These are phyloP conservation scores for Pampus argenteus DNA, from an alignment of 2,797 vertebrate species.

Conservation along the genomic window DNA sequence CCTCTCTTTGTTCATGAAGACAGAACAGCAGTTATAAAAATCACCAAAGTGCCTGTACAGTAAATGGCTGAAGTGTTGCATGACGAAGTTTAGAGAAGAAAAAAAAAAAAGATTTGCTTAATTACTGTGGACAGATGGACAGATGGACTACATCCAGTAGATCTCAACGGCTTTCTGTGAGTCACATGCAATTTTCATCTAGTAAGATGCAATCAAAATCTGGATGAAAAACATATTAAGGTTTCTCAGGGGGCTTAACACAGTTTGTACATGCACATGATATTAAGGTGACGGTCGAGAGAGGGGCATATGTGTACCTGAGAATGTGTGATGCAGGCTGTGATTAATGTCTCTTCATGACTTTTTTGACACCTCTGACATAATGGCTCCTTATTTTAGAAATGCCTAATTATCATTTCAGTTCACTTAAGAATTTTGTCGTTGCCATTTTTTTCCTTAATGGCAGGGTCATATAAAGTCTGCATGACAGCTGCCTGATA, in stretches of 20 bases:
- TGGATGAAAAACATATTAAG: conserved; percentile 95
- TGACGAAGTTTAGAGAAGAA: conserved; percentile 80
- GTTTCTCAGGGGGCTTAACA: conserved; percentile 84
- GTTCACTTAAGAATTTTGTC: conserved; percentile 87
- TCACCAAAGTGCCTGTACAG: conserved; percentile 72
- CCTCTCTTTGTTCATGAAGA: conserved; percentile 88
- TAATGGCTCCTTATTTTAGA: conserved; percentile 88
- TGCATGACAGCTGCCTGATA: conserved; percentile 68
- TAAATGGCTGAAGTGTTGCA: conserved; percentile 87
- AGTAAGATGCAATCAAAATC: conserved; percentile 93
- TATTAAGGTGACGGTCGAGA: conserved; percentile 88
- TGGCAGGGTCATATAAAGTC: conserved; percentile 84
- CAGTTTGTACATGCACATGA: conserved; percentile 89
- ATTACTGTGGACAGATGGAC: conserved; percentile 91
- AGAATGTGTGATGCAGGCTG: conserved; percentile 84
- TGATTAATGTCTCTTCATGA: conserved; percentile 94
- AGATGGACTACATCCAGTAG: conserved; percentile 90
- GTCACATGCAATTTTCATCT: conserved; percentile 89
- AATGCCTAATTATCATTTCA: conserved; percentile 93
- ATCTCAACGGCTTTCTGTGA: conserved; percentile 94
- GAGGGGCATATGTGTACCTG: conserved; percentile 69
- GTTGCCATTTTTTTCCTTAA: conserved; percentile 80
- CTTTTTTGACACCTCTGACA: conserved; percentile 90
- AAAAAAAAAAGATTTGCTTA: conserved; percentile 76
- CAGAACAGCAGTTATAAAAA: conserved; percentile 85